Base-by-base conservation (phyloP, 2,888 invertebrate genomes). In the Scelioninae gen. 2 region DNA sequence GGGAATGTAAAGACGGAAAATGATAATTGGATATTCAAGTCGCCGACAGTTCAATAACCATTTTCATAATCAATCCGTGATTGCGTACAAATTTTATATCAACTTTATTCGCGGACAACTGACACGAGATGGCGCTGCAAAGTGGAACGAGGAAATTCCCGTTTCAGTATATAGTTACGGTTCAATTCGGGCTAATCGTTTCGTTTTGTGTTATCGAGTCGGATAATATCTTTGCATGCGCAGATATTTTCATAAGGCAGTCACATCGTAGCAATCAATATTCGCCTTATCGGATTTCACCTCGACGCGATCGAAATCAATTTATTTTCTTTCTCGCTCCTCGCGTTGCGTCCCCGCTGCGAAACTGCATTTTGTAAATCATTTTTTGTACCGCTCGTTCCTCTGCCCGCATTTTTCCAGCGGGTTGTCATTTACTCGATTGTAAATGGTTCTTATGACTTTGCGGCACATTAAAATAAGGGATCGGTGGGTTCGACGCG, bases 221-320 rank as follows among this genome's bases (percentile, higher is more conserved):
- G 39, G 73, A 69, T 69, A 73, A 60, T 53, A 64, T 69, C 69
- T 64, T 64, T 58, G 69, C 68, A 60, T 60, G 69, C 60, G 50
- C 64, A 53, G 69, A 73, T 73, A 73, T 73, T 73, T 73, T 73
- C 73, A 73, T 73, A 73, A 73, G 69, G 69, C 73, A 73, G 73
- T 73, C 73, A 73, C 73, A 73, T 68, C 63, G 63, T 58, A 18
- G 73, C 68, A 73, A 73, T 73, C 73, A 68, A 73, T 73, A 73
- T 73, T 63, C 73, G 63, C 68, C 63, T 73, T 73, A 73, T 73
- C 73, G 52, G 68, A 68, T 73, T 64, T 68, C 64, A 43, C 68
- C 64, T 53, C 60, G 58, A 64, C 64, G 64, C 28, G 60, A 69
- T 69, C 64, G 53, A 25, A 73, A 64, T 69, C 68, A 73, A 73